Evolutionary conservation across 2,113 vertebrate species (phyloP), one percentile per base, ranked within the genome.

Genomic region (Alethe diademata): DNA sequence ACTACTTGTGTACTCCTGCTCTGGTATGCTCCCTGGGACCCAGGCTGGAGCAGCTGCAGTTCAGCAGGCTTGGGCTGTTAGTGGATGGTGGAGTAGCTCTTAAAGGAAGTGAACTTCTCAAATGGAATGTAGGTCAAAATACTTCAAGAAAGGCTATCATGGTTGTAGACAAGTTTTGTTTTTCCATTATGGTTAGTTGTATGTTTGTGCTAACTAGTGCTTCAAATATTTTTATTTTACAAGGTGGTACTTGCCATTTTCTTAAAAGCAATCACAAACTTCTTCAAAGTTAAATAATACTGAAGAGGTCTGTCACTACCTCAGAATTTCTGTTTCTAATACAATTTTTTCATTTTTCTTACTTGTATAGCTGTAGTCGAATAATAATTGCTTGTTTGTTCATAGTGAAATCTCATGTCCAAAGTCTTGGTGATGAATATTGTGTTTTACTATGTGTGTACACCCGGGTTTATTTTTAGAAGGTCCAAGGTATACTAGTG

Each of bases 21-120:
- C 78, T 93, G 81, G 70, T 79, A 61, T 95, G 92, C 62, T 93
- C 58, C 26, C 22, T 82, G 90, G 57, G 66, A 93, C 78, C 56
- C 36, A 53, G 48, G 53, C 0, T 82, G 78, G 61, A 92, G 78
- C 93, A 95, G 80, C 93, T 92, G 93, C 61, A 24, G 42, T 57
- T 88, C 83, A 50, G 83, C 82, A 83, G 35, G 38, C 87, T 81
- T 51, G 24, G 12, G 43, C 33, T 84, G 51, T 78, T 72, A 43
- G 9, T 3, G 5, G 8, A 43, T 78, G 70, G 47, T 91, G 19
- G 58, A 60, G 19, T 57, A 22, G 17, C 62, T 79, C 66, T 72
- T 93, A 78, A 75, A 88, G 81, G 66, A 85, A 18, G 70, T 94
- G 57, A 47, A 9, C 66, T 95, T 78, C 51, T 51, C 6, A 58